Conservation (phyloP, 1,140 invertebrate genomes). For the Manduca sexta region DNA sequence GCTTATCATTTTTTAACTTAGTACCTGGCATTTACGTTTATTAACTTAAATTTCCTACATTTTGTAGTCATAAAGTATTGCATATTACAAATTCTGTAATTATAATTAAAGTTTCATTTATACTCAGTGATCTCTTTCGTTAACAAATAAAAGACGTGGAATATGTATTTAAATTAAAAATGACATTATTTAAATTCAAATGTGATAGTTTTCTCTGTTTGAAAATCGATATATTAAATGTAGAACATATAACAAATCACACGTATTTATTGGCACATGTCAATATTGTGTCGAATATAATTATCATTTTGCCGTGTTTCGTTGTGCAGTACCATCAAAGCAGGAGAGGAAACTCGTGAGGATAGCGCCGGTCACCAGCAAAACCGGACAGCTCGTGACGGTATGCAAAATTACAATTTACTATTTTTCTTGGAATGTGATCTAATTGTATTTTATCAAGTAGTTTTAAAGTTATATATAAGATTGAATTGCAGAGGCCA, state of each 20-base stretch:
- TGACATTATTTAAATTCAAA: background rate
- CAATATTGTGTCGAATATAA: background rate
- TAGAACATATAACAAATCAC: conserved; percentile 17
- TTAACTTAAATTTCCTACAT: too few relatives aligned
- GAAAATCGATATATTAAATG: conserved; percentile 25
- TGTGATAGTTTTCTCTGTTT: conserved; percentile 33
- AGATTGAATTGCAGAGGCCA: too few relatives aligned
- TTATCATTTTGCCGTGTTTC: background rate
- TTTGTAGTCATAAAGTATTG: too few relatives aligned
- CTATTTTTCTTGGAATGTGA: too few relatives aligned
- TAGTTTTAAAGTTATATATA: too few relatives aligned
- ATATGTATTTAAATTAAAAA: background rate
- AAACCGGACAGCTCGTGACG: conserved; percentile 16
- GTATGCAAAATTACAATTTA: too few relatives aligned
- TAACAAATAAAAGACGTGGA: background rate
- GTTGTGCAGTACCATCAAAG: conserved; percentile 34
- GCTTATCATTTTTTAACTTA: too few relatives aligned
- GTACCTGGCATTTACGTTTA: too few relatives aligned
- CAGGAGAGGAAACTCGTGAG: conserved; percentile 49
- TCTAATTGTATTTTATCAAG: too few relatives aligned
- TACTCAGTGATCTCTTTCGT: too few relatives aligned
- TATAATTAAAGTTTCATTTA: too few relatives aligned
- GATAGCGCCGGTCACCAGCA: conserved; percentile 40
- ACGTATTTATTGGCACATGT: background rate
- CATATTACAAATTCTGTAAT: too few relatives aligned